Base-by-base conservation (phyloP, 2,888 invertebrate genomes). In the Trisateles emortualis region DNA sequence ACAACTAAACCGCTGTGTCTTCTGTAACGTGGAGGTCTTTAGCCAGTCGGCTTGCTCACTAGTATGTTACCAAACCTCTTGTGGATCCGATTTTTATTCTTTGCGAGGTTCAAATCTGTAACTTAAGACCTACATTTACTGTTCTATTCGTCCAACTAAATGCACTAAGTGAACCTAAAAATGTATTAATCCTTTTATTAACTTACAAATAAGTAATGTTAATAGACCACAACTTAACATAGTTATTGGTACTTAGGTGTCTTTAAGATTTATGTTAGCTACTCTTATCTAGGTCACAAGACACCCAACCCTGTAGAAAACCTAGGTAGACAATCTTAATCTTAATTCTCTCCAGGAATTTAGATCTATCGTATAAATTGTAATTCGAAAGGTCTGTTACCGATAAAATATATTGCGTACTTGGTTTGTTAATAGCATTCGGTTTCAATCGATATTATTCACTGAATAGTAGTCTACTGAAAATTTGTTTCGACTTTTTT, bases 231-330 rank as follows among this genome's bases (percentile, higher is more conserved):
- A 36, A 11, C 13, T 3, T 19, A 17, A 32, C 41, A 32, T 38
- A 52, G n/a, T n/a, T n/a, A n/a, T n/a, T n/a, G n/a, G n/a, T n/a
- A 29, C 30, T 38, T 11, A 24, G 35, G 10, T 4, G 36, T 43
- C 32, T 30, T 39, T 10, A 51, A 29, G 36, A 40, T 44, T 43
- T 39, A 47, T 33, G 40, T 14, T 17, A 36, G 13, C 8, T 30
- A 45, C 24, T 9, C 10, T 46, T 41, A 65, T 68, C 53, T 56
- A 59, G 67, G 66, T 66, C 63, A 56, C 49, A 44, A 52, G 50
- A 66, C 39, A 52, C 40, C 47, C 6, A 14, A 33, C 52, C 49
- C 52, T 47, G 41, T 22, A 24, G 40, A 56, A 68, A 58, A 64
- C 46, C 53, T 68, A 55, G 48, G 53, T 50, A 36, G 29, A 56